Conservation (phyloP, 2,888 invertebrate species). For the Drosophila maculinotata region DNA sequence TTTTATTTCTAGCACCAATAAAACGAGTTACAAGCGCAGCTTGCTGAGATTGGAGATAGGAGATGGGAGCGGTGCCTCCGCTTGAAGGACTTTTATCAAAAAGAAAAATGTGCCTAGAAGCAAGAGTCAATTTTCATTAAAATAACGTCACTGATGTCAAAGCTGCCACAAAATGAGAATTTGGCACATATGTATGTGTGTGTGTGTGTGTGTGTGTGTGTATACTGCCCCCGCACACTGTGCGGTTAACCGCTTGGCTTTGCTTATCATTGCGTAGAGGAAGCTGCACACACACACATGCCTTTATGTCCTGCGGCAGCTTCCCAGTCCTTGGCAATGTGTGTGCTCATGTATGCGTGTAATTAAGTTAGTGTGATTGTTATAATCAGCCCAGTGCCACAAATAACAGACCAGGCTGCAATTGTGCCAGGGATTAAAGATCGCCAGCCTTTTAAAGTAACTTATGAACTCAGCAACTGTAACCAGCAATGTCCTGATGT, state of each 20-base stretch:
- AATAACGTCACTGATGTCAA: constrained; percentile 59
- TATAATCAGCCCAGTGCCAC: constrained; percentile 40
- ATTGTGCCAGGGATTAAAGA: too few relatives aligned
- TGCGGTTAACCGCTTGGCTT: constrained; percentile 70
- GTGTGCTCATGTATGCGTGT: constrained; percentile 64
- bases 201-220: not conserved
- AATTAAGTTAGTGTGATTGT: constrained; percentile 69
- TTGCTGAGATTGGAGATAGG: not conserved
- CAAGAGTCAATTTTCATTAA: constrained; percentile 73
- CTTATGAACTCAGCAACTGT: too few relatives aligned
- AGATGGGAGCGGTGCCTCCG: not conserved
- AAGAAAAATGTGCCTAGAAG: constrained; percentile 33
- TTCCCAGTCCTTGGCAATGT: constrained; percentile 20
- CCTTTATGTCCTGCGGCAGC: constrained; percentile 63
- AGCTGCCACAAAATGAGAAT: constrained; percentile 47
- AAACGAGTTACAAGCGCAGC: constrained; percentile 18
- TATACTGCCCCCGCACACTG: constrained; percentile 1
- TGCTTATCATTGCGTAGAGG: constrained; percentile 64
- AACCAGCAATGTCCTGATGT: not conserved
- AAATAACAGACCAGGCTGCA: constrained; percentile 9
- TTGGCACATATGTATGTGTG: constrained; percentile 16
- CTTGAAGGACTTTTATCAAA: constrained; percentile 17
- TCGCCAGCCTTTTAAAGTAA: not conserved
- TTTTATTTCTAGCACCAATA: constrained; percentile 10
- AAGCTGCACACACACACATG: constrained; percentile 44